Evolutionary conservation across 2,888 invertebrate genomes (phyloP).

Genomic region (Drosophila cyrtoloma): DNA sequence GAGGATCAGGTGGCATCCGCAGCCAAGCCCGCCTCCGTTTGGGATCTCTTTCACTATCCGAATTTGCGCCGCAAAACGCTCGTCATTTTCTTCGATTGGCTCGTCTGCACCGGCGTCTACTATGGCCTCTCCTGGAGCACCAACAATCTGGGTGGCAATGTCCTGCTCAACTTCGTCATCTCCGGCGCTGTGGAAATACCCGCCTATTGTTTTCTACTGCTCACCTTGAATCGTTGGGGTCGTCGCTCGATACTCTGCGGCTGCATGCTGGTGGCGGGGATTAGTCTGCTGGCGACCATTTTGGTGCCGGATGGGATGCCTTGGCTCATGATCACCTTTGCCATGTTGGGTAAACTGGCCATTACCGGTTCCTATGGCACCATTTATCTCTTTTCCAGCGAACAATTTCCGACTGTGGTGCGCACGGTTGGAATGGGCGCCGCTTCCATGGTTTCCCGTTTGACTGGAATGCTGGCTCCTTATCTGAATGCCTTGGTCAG

Average conservation of each 20-base stretch:
- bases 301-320: conserved; percentile 86
- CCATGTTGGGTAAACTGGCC: conserved; percentile 90
- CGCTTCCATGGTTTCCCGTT: conserved; percentile 93
- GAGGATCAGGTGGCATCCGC: background rate
- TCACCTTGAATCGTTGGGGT: conserved; percentile 90
- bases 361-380: conserved; percentile 91
- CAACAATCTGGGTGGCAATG: conserved; percentile 89
- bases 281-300: conserved; percentile 87
- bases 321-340: conserved; percentile 87
- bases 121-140: conserved; percentile 92
- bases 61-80: conserved; percentile 88
- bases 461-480: conserved; percentile 90
- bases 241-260: conserved; percentile 89
- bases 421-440: conserved; percentile 95
- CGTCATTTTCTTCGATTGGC: conserved; percentile 92
- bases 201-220: conserved; percentile 88
- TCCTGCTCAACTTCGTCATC: conserved; percentile 90
- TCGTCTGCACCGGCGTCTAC: conserved; percentile 91
- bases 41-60: conserved; percentile 88
- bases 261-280: conserved; percentile 89
- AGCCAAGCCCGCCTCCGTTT: conserved; percentile 84
- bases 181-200: conserved; percentile 92
- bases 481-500: conserved; percentile 90
- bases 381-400: conserved; percentile 90
- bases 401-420: conserved; percentile 91